Conservation (phyloP, 2,888 invertebrate species). For the Dryadula phaetusa region DNA sequence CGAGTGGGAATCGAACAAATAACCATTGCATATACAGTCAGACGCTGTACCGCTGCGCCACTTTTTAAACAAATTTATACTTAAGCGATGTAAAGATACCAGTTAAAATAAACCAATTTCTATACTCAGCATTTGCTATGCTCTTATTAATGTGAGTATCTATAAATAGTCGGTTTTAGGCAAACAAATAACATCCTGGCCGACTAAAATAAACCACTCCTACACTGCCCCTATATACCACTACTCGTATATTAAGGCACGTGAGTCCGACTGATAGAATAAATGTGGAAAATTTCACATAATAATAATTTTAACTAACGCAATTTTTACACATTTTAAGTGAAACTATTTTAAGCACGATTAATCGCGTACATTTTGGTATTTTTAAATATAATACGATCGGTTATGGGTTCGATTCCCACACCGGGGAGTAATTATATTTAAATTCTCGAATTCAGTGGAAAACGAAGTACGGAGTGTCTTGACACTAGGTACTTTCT, state of each 20-base stretch:
- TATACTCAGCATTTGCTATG: neutral
- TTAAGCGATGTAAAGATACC: neutral
- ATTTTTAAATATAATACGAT: too few species aligned
- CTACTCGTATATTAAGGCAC: neutral
- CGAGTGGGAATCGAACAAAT: too few species aligned
- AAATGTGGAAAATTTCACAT: neutral
- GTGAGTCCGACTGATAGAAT: neutral
- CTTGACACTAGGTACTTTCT: too few species aligned
- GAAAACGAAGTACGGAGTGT: too few species aligned
- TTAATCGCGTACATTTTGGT: too few species aligned
- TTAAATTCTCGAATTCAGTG: too few species aligned
- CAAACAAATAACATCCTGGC: constrained; percentile 46
- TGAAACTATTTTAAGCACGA: too few species aligned
- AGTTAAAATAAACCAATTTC: constrained; percentile 3
- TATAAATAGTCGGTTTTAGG: constrained; percentile 43
- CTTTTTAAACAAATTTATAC: too few species aligned
- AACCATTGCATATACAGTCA: neutral
- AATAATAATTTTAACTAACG: too few species aligned
- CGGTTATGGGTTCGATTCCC: too few species aligned
- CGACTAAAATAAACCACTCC: constrained; percentile 46
- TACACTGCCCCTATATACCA: constrained; percentile 33
- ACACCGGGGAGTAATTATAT: too few species aligned
- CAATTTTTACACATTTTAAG: too few species aligned
- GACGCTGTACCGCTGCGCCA: neutral
- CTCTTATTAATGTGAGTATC: constrained; percentile 35